Evolutionary conservation across 2,797 vertebrate species (phyloP).

Genomic region (Pangasius macronema): DNA sequence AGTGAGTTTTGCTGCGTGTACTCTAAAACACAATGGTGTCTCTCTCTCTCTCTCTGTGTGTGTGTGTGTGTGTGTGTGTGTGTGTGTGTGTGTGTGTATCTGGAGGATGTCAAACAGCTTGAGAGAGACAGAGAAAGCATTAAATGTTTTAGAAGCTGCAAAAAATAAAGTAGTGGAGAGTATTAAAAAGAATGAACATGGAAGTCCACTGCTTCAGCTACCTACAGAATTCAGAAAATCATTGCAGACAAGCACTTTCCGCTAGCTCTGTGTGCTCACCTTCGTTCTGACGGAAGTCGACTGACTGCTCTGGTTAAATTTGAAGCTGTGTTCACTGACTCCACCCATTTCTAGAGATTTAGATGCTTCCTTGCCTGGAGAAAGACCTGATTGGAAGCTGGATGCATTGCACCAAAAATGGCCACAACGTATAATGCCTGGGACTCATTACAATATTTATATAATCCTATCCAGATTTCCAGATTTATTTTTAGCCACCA

Average conservation of each 20-base stretch:
- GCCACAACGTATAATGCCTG: background rate
- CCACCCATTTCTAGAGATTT: background rate
- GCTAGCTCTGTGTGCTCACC: background rate
- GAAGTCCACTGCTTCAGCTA: background rate
- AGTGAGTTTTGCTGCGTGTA: constrained; percentile 36
- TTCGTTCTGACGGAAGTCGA: background rate
- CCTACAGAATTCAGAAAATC: background rate
- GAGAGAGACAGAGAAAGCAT: background rate
- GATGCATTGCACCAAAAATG: background rate
- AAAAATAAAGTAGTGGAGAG: background rate
- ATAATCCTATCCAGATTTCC: background rate
- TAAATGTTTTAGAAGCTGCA: constrained; percentile 29
- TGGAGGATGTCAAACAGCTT: constrained; percentile 14
- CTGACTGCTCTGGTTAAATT: background rate
- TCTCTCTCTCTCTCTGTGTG: background rate
- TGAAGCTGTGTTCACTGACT: background rate
- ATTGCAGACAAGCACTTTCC: background rate
- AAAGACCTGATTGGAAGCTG: background rate
- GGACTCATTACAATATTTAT: background rate
- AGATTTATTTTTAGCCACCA: background rate
- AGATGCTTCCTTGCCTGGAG: background rate
- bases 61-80: background rate
- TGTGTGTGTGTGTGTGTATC: constrained; percentile 1
- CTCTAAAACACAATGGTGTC: background rate
- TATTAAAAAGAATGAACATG: background rate